Conservation (phyloP, 2,888 invertebrate genomes). For the Rhamphomyia laevipes region DNA sequence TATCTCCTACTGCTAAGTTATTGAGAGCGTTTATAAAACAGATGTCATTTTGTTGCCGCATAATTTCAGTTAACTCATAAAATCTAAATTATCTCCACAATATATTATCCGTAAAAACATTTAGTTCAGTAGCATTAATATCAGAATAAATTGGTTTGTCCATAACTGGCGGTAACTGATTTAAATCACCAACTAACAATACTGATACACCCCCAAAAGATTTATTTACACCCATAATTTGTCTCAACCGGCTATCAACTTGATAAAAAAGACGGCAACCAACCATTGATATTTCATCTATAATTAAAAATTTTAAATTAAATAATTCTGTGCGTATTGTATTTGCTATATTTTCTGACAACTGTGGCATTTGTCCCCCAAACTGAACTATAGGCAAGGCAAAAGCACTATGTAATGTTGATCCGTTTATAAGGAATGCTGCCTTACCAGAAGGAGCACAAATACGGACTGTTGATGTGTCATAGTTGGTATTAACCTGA, state of each 20-base stretch:
- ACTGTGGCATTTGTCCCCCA: background rate
- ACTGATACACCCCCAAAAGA: background rate
- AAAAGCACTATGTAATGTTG: background rate
- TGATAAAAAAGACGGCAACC: too few species aligned
- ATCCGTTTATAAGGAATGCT: background rate
- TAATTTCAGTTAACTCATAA: too few species aligned
- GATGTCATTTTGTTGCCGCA: too few species aligned
- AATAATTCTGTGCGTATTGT: background rate
- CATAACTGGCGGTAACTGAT: too few species aligned
- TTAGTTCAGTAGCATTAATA: too few species aligned
- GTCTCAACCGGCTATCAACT: background rate
- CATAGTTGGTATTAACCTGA: background rate
- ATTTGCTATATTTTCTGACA: background rate
- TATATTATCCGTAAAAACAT: too few species aligned
- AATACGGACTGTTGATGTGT: background rate
- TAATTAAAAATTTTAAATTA: slow-evolving; percentile 2
- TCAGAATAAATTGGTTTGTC: too few species aligned
- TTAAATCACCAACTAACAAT: too few species aligned
- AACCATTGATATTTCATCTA: slow-evolving; percentile 6
- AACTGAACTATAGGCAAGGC: background rate
- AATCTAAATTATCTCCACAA: too few species aligned
- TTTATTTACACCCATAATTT: slow-evolving; percentile 1
- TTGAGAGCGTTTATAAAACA: too few species aligned
- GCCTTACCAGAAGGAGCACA: background rate
- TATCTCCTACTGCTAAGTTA: too few species aligned